These are phyloP conservation scores for Lepus oiostolus DNA, from an alignment of 2,797 vertebrate species.

Conservation along the genomic window DNA sequence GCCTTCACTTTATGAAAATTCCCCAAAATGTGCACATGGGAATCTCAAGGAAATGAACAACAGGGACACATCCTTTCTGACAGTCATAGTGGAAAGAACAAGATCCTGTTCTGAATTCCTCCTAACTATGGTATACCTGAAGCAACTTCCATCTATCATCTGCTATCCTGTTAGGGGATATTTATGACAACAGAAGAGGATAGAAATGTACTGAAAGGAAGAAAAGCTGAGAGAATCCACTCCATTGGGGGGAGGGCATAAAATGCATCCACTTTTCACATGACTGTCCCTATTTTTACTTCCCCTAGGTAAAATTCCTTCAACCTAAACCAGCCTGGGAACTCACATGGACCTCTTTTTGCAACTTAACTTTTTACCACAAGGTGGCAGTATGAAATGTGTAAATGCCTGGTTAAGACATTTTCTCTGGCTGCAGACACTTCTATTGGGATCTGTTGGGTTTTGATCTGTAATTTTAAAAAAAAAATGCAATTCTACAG, in stretches of 20 bases:
- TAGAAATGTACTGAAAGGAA: background rate
- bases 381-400: conserved; percentile 79
- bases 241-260: background rate
- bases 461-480: background rate
- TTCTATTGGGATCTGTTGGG: background rate
- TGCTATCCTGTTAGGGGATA: background rate
- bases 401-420: background rate
- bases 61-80: background rate
- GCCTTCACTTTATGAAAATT: background rate
- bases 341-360: background rate
- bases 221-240: background rate
- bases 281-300: background rate
- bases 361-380: conserved; percentile 70
- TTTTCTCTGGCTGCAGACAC: conserved; percentile 29
- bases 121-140: background rate
- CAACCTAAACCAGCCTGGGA: background rate
- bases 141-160: background rate
- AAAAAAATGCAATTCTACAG: background rate
- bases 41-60: background rate
- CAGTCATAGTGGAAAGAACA: background rate
- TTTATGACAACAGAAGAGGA: background rate
- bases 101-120: background rate
- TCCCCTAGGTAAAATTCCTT: background rate
- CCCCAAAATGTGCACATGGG: background rate
- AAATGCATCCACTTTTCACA: background rate